Evolutionary conservation across 2,113 vertebrate genomes (phyloP).

Genomic region (Mus musculus): DNA sequence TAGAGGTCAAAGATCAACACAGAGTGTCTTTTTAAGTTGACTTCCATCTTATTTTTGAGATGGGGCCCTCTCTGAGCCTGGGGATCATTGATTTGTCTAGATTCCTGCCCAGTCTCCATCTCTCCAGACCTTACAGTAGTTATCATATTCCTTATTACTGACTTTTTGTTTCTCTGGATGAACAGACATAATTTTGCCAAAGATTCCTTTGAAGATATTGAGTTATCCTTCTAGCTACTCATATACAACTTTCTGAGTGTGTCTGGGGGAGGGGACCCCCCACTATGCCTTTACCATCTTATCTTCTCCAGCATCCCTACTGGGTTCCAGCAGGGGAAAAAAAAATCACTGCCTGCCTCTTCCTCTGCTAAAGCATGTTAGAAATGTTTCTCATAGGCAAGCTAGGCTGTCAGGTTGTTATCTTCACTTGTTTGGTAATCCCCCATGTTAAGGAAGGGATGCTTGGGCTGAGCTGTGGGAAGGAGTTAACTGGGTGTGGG

Average conservation of each 20-base stretch:
- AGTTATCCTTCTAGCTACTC: neutral
- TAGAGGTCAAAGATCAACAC: neutral
- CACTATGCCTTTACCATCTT: neutral
- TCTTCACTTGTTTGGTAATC: neutral
- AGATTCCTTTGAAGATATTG: neutral
- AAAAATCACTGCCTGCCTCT: neutral
- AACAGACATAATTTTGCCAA: slow-evolving; percentile 15
- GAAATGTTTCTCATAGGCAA: neutral
- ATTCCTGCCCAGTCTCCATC: neutral
- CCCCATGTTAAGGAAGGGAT: neutral
- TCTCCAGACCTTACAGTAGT: neutral
- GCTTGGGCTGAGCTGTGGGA: neutral
- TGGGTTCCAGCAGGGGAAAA: neutral
- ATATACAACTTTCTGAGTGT: neutral
- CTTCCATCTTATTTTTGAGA: neutral
- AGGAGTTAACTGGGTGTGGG: neutral
- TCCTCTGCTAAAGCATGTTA: neutral
- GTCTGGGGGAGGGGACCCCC: too few relatives aligned
- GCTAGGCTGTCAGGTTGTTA: neutral
- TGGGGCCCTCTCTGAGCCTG: neutral
- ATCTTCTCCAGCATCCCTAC: neutral
- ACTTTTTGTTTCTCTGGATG: neutral
- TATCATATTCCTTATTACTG: neutral
- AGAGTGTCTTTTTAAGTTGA: neutral
- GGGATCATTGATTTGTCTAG: neutral